phyloP scores from a whole-genome alignment of 2,797 vertebrate genomes.

The Loris lydekkerianus region DNA sequence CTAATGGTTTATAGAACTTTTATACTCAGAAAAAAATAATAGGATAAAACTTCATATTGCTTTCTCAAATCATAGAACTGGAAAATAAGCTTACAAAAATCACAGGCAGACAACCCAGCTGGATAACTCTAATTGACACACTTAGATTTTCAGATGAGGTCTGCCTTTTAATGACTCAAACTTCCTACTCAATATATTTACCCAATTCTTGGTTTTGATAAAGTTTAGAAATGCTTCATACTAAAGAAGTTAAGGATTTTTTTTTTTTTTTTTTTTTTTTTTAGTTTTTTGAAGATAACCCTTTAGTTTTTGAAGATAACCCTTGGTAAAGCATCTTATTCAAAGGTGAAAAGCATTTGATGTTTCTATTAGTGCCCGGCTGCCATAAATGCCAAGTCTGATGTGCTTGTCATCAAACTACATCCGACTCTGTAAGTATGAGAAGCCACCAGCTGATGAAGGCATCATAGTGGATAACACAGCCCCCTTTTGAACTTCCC shows the following conservation, averaged over 20 bases:
- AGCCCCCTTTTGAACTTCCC: background rate
- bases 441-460: background rate
- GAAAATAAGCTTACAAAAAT: background rate
- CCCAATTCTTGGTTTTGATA: background rate
- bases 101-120: background rate
- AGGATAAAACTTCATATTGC: background rate
- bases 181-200: background rate
- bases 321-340: background rate
- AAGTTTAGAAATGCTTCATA: background rate
- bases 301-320: background rate
- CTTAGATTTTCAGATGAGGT: background rate
- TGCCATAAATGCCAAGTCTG: background rate
- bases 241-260: background rate
- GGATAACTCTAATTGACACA: background rate
- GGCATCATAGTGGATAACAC: background rate
- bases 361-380: background rate
- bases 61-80: conserved; percentile 3
- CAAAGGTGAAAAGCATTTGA: background rate
- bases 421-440: background rate
- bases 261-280: background rate
- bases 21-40: background rate
- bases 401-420: background rate
- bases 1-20: conserved; percentile 14
- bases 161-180: background rate
- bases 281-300: background rate